Conservation (phyloP, 2,888 invertebrate species). For the Trileptium ribeirensis region DNA sequence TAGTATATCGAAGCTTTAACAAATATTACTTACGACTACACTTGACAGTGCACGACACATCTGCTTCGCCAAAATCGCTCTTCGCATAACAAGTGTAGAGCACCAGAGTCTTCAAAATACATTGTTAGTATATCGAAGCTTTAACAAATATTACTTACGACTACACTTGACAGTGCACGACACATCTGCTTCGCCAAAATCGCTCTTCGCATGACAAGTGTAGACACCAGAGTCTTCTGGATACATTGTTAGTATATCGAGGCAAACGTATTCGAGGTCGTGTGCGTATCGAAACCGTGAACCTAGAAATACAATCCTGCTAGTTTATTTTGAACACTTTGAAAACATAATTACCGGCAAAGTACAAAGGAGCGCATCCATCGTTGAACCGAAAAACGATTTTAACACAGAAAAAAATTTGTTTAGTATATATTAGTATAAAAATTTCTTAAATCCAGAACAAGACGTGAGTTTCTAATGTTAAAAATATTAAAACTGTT, state of each 20-base stretch:
- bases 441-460: no score
- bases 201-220: slow-evolving; percentile 87
- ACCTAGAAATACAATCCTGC: no score
- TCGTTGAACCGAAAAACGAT: no score
- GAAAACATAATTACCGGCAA: no score
- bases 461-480: no score
- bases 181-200: slow-evolving; percentile 84
- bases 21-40: slow-evolving; percentile 24
- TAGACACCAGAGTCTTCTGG: slow-evolving; percentile 90
- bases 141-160: slow-evolving; percentile 19
- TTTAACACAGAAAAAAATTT: no score
- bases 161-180: slow-evolving; percentile 70
- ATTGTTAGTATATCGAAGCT: slow-evolving; percentile 82
- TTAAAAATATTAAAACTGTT: no score
- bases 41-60: slow-evolving; percentile 80
- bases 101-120: slow-evolving; percentile 86
- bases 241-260: slow-evolving; percentile 82
- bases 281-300: slow-evolving; percentile 63
- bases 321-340: no score
- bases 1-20: slow-evolving; percentile 81
- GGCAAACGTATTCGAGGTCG: slow-evolving; percentile 85
- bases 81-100: slow-evolving; percentile 91
- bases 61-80: slow-evolving; percentile 83
- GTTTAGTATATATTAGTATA: no score
- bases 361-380: no score